Conservation (phyloP, 2,888 invertebrate genomes). For the Homarus gammarus region DNA sequence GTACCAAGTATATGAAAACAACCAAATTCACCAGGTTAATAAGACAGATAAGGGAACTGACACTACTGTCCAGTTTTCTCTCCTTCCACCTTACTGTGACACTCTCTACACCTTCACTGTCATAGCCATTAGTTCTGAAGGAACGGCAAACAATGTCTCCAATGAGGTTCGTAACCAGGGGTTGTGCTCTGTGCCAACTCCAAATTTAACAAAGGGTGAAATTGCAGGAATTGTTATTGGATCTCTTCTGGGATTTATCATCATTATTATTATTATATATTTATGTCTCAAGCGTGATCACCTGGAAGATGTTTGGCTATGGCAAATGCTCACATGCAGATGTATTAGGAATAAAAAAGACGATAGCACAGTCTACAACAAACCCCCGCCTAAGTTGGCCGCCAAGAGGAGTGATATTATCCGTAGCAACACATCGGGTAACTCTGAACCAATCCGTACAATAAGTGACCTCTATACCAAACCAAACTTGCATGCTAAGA, state of each 20-base stretch:
- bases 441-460: slow-evolving; percentile 11
- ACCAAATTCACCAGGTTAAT: background rate
- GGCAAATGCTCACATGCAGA: slow-evolving; percentile 57
- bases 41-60: background rate
- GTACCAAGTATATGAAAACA: background rate
- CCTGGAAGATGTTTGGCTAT: slow-evolving; percentile 50
- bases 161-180: slow-evolving; percentile 28
- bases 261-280: slow-evolving; percentile 44
- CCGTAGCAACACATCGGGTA: background rate
- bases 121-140: background rate
- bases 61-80: background rate
- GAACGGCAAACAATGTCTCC: background rate
- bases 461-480: slow-evolving; percentile 35
- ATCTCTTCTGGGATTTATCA: slow-evolving; percentile 40
- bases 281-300: slow-evolving; percentile 49
- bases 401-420: slow-evolving; percentile 33
- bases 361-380: slow-evolving; percentile 31
- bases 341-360: slow-evolving; percentile 7
- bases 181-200: background rate
- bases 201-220: slow-evolving; percentile 22
- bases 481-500: slow-evolving; percentile 26
- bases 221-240: slow-evolving; percentile 59
- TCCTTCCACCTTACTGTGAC: slow-evolving; percentile 18
- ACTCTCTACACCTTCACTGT: slow-evolving; percentile 30
- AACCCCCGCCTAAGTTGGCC: background rate